Base-by-base conservation (phyloP, 1,140 invertebrate species). In the Sitophilus oryzae region DNA sequence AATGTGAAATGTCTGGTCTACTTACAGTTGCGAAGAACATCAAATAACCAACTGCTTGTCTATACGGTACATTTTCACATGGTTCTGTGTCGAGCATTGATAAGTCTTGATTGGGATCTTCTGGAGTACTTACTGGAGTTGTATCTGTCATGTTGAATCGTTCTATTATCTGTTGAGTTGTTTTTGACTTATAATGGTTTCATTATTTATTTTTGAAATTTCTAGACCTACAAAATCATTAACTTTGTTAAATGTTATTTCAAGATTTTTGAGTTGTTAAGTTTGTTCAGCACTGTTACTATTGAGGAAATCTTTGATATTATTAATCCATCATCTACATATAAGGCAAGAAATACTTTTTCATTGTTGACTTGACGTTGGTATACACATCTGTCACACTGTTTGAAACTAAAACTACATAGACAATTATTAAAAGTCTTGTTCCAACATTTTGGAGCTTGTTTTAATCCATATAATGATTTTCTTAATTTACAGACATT, bases 391-490 rank as follows among this genome's bases (percentile, higher is more conserved):
- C 15, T 38, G 36, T 45, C n/a, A 37, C 1, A 52, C 43, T 11
- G 35, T 38, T 34, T 56, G 2, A 55, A 36, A 2, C 34, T 25
- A 37, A 30, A 23, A 16, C 21, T 14, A 25, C 38, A 35, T 15
- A 50, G 21, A 25, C 25, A 43, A 25, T 55, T 35, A 19, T 15
- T 41, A 18, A 59, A 25, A 22, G 25, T 46, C 15, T 51, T 52
- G 48, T 74, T 68, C 75, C 74, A 77, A 11, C 52, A 60, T 35
- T 64, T 52, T 11, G 71, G 58, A 16, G 72, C 59, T 64, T 77
- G 73, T 59, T 75, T 75, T 1, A 77, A 55, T 1, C 70, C 75
- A 58, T 77, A 77, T 2, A 76, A 16, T 21, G 63, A 63, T 62
- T 68, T 69, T 2, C 67, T 41, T 16, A 57, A 38, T n/a, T 25